Percentiles rank a stretch among this genome's conserved stretches.
phyloP scores from a whole-genome alignment of 2,888 invertebrate species.

The Epistrophe grossulariae region DNA sequence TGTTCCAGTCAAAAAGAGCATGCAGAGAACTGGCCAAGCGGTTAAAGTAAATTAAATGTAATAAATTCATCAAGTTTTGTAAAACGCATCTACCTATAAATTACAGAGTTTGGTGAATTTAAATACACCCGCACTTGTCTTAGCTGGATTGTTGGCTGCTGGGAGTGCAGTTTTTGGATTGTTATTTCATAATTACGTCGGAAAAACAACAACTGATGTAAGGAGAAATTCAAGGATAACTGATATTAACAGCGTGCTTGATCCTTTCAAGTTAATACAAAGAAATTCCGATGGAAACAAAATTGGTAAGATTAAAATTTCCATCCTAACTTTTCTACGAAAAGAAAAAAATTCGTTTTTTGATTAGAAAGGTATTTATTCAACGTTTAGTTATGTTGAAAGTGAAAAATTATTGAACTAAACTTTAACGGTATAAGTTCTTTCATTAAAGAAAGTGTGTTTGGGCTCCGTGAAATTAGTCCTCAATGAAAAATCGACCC shows the following conservation, averaged over 20 bases:
- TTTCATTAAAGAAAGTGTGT: too few species aligned
- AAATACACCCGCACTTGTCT: slow-evolving; percentile 85
- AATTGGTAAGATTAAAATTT: slow-evolving; percentile 54
- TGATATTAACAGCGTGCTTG: slow-evolving; percentile 57
- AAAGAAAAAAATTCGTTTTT: too few species aligned
- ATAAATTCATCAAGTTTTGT: not conserved
- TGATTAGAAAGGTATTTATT: too few species aligned
- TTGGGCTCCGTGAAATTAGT: too few species aligned
- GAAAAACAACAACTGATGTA: slow-evolving; percentile 43
- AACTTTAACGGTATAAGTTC: too few species aligned
- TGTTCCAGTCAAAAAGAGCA: slow-evolving; percentile 85
- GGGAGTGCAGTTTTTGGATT: slow-evolving; percentile 81
- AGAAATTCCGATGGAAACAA: slow-evolving; percentile 62
- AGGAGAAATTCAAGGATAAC: slow-evolving; percentile 58
- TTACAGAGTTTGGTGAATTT: slow-evolving; percentile 84
- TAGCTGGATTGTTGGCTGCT: slow-evolving; percentile 85
- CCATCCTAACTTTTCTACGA: too few species aligned
- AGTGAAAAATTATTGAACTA: too few species aligned
- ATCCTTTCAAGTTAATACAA: slow-evolving; percentile 72
- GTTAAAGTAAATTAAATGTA: slow-evolving; percentile 62
- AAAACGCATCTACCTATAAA: not conserved
- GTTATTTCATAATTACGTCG: slow-evolving; percentile 63
- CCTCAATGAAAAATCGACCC: too few species aligned
- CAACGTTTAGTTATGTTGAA: too few species aligned
- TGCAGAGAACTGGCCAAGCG: slow-evolving; percentile 79